Base-by-base conservation (phyloP, 2,113 vertebrate species). In the Saguinus imperator region DNA sequence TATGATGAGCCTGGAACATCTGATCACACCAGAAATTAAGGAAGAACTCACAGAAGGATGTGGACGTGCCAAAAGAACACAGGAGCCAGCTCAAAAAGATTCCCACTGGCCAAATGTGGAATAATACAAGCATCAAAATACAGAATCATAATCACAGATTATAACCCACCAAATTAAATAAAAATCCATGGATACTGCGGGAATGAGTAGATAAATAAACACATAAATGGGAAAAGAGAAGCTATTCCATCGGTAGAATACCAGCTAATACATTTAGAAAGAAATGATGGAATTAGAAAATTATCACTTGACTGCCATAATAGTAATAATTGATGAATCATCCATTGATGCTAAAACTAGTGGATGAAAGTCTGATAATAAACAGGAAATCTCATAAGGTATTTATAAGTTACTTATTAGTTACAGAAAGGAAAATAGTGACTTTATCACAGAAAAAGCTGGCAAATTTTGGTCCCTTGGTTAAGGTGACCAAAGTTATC, bases 261-360 rank as follows among this genome's bases (percentile, higher is more conserved):
- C 8, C 61, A 92, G 58, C 21, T 90, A 96, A 95, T 85, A 73
- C 66, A 66, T 64, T 55, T 35, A 58, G 45, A 95, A 87, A 87
- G 52, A 86, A 89, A 82, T 81, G 9, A 94, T 61, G 16, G 61
- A 83, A 86, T 72, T 89, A 61, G 35, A 89, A 97, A 87, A 90
- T 77, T 91, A 32, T 91, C 40, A 89, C 80, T 93, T 86, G 66
- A 37, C 27, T 89, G 61, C 4, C 66, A 73, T 82, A 25, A 73
- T 20, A 70, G 37, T 75, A 48, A 48, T 76, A 87, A 94, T 1
- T 81, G 12, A 87, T 58, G 45, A 95, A 68, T 72, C 35, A 96
- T 35, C 18, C 72, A 50, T 45, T 14, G 50, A 72, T 85, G 14
- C 21, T 75, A 72, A 87, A 76, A 93, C 73, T 43, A 87, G 37